Conservation (phyloP, 1,140 invertebrate species). For the Phocides pigmalion region DNA sequence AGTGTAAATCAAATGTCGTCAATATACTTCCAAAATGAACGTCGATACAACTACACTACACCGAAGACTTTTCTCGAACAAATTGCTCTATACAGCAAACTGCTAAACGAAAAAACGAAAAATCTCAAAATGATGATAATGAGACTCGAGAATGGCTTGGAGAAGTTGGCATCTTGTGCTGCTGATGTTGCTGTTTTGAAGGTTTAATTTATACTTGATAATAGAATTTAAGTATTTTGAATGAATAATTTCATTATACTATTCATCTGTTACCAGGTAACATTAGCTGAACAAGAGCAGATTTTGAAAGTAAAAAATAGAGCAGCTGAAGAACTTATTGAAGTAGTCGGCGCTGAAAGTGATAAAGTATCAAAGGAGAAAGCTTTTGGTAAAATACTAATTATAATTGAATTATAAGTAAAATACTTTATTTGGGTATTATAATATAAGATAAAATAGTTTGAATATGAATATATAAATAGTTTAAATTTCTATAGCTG, state of each 20-base stretch:
- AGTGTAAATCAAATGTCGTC: conserved; percentile 94
- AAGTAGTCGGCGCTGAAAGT: conserved; percentile 95
- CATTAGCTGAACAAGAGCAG: conserved; percentile 94
- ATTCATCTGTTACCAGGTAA: conserved; percentile 87
- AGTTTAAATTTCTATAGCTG: conserved; percentile 79
- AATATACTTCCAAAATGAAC: conserved; percentile 92
- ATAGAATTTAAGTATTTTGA: conserved; percentile 45
- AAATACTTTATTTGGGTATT: conserved; percentile 16
- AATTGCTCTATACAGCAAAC: conserved; percentile 93
- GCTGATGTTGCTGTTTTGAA: conserved; percentile 88
- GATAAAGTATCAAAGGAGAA: conserved; percentile 95
- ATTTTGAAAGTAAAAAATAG: conserved; percentile 95
- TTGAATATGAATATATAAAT: neutral
- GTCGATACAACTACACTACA: conserved; percentile 97
- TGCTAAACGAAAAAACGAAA: conserved; percentile 90
- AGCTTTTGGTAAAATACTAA: conserved; percentile 88
- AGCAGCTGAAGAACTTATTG: conserved; percentile 95
- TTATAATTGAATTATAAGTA: conserved; percentile 11
- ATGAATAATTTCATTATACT: neutral
- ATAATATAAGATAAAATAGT: neutral
- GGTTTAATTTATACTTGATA: conserved; percentile 74
- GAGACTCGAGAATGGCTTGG: conserved; percentile 93
- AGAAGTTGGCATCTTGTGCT: conserved; percentile 93
- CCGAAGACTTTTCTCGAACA: conserved; percentile 98
- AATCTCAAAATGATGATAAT: conserved; percentile 91